Evolutionary conservation across 2,888 invertebrate species (phyloP).

Genomic region (Caenorhabditis panamensis): DNA sequence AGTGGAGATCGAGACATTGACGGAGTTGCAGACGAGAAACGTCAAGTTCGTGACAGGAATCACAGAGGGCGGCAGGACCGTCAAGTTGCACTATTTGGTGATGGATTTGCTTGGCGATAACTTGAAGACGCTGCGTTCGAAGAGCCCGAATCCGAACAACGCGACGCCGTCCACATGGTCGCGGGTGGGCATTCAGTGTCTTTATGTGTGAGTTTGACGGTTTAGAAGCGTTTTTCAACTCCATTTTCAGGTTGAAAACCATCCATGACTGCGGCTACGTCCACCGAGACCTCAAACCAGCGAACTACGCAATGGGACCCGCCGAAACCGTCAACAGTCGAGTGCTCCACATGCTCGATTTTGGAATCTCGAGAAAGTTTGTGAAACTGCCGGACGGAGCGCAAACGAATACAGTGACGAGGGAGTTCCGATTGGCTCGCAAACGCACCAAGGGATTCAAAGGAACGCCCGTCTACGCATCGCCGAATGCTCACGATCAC

Average conservation of each 20-base stretch:
- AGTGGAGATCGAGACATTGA: slow-evolving; percentile 19
- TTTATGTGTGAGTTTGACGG: slow-evolving; percentile 28
- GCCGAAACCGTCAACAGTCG: slow-evolving; percentile 2
- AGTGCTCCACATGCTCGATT: slow-evolving; percentile 26
- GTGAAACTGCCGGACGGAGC: background rate
- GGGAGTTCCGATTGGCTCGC: background rate
- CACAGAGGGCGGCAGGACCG: background rate
- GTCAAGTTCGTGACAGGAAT: slow-evolving; percentile 8
- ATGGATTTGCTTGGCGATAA: slow-evolving; percentile 29
- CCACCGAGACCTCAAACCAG: slow-evolving; percentile 33
- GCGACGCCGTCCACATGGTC: slow-evolving; percentile 27
- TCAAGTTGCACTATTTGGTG: slow-evolving; percentile 19
- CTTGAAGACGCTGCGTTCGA: slow-evolving; percentile 19
- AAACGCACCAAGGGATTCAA: background rate
- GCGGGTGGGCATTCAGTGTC: slow-evolving; percentile 42
- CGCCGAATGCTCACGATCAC: slow-evolving; percentile 22
- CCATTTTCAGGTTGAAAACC: slow-evolving; percentile 18
- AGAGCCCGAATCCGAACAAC: slow-evolving; percentile 4
- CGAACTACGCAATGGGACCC: slow-evolving; percentile 28
- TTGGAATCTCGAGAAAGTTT: slow-evolving; percentile 31
- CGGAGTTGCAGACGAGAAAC: background rate
- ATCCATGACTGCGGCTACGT: slow-evolving; percentile 38
- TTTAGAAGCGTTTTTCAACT: background rate
- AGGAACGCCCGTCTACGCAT: slow-evolving; percentile 33
- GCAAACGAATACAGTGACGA: background rate